Conservation (phyloP, 2,888 invertebrate species). For the Drosophila cracens region DNA sequence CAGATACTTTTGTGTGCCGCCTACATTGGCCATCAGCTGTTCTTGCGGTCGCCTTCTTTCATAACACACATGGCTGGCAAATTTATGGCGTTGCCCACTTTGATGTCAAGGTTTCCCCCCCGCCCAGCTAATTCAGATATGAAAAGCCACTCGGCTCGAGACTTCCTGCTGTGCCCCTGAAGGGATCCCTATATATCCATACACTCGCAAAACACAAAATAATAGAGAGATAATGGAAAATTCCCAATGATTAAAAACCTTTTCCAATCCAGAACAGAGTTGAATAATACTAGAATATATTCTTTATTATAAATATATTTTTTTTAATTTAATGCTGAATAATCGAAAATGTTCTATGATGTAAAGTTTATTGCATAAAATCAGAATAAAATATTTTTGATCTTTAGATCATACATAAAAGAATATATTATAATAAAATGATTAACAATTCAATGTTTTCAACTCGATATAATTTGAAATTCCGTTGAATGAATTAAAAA, state of each 20-base stretch:
- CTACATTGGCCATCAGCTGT: slow-evolving; percentile 63
- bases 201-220: not conserved
- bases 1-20: slow-evolving; percentile 66
- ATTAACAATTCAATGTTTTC: not conserved
- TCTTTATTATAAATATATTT: not conserved
- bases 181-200: slow-evolving; percentile 18
- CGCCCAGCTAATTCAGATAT: slow-evolving; percentile 6
- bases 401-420: not conserved
- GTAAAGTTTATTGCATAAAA: not conserved
- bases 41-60: slow-evolving; percentile 39
- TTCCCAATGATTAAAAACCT: not conserved
- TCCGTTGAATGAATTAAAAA: not conserved
- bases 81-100: slow-evolving; percentile 70
- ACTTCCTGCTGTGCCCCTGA: slow-evolving; percentile 66
- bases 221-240: not conserved
- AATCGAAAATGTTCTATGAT: not conserved
- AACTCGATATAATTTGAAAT: not conserved
- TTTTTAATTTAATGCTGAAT: not conserved
- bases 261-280: not conserved
- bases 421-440: not conserved
- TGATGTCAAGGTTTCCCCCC: slow-evolving; percentile 73
- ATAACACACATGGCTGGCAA: slow-evolving; percentile 46
- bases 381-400: not conserved
- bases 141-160: slow-evolving; percentile 57
- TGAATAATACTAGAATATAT: not conserved